Conservation (phyloP, 2,113 vertebrate genomes). For the Vidua macroura region DNA sequence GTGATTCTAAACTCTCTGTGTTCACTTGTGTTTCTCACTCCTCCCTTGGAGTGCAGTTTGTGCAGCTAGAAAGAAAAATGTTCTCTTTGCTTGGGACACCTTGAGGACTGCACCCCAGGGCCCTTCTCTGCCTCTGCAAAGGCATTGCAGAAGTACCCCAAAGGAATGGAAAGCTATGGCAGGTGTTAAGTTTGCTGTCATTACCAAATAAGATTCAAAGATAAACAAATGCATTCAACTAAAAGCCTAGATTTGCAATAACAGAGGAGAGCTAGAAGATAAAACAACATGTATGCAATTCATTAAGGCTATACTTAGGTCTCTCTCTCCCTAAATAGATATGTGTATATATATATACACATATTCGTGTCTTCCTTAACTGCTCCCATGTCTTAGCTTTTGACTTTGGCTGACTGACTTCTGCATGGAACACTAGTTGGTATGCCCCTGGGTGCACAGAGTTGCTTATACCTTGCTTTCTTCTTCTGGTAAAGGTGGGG, state of each 20-base stretch:
- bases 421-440: not conserved
- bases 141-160: slow-evolving; percentile 18
- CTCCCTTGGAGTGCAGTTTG: not conserved
- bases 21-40: not conserved
- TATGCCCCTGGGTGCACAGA: not conserved
- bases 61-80: not conserved
- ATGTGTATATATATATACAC: not conserved
- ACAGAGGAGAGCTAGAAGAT: not conserved
- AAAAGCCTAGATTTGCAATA: not conserved
- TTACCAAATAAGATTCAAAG: slow-evolving; percentile 11
- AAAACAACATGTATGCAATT: not conserved
- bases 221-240: not conserved
- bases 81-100: not conserved
- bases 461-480: not conserved
- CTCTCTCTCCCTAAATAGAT: not conserved
- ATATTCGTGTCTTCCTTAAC: not conserved
- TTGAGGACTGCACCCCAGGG: not conserved
- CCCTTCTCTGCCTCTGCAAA: not conserved
- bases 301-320: not conserved
- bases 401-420: not conserved
- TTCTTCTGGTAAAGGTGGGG: not conserved
- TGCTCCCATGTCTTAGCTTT: not conserved
- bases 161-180: not conserved
- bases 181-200: not conserved
- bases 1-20: not conserved